Base-by-base conservation (phyloP, 2,113 vertebrate genomes). In the Ascaphus truei region DNA sequence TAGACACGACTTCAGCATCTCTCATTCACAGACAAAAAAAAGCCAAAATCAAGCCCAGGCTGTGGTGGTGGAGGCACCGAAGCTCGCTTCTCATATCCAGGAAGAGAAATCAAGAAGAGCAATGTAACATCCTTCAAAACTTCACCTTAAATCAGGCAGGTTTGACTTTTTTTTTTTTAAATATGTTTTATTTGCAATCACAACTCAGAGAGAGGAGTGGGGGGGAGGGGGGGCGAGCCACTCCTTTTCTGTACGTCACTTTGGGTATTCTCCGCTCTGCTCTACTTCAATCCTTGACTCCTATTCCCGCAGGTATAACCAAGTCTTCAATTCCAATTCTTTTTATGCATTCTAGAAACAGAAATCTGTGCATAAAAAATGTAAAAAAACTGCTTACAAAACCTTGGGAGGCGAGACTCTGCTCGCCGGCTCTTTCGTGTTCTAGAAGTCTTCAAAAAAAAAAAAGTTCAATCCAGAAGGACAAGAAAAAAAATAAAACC, bases 121-220 rank as follows among this genome's bases (percentile, higher is more conserved):
- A 39, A 75, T 57, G 53, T 7, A 77, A 30, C 60, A 37, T 63
- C 16, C 80, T 73, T 0, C 3, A n/a, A 0, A 77, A 22, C 25
- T 63, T 68, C 47, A 25, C 56, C 7, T 39, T 59, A 81, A 71
- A 4, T 34, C 67, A 45, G 64, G 57, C 74, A 57, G 74, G 0
- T 60, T 51, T 29, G 71, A 60, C 83, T 1, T 55, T 59, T 65
- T 80, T 75, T 51, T 43, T 20, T 69, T 43, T 69, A 3, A 0
- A 76, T 76, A 77, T 76, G 71, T 47, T 80, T 73, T 76, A 80
- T 79, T 82, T 79, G 78, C 80, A 76, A 85, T 82, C 83, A 84
- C 77, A 84, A 80, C 77, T 71, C 67, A 72, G 53, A 51, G 71
- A 52, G 76, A 74, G 75, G 71, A 72, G 55, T 33, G 31, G 75